These are phyloP conservation scores for Remorina albescens DNA, from an alignment of 2,797 vertebrate genomes.

Conservation along the genomic window DNA sequence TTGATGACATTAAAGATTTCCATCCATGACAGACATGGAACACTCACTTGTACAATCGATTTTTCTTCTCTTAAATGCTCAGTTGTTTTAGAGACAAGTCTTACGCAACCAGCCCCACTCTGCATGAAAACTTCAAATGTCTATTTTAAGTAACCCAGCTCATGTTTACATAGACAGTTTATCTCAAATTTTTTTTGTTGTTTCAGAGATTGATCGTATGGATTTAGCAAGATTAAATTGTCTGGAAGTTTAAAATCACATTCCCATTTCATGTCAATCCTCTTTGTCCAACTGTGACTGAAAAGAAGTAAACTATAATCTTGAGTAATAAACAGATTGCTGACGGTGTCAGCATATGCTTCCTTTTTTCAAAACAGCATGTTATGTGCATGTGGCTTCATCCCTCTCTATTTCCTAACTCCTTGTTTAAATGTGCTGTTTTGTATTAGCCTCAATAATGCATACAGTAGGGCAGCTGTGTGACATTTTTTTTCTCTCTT, in stretches of 20 bases:
- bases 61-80: conserved; percentile 33
- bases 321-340: conserved; percentile 22
- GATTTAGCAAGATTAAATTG: conserved; percentile 32
- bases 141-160: conserved; percentile 10
- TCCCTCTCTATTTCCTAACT: conserved; percentile 53
- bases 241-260: conserved; percentile 3
- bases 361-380: conserved; percentile 50
- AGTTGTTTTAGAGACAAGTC: conserved; percentile 18
- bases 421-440: conserved; percentile 65
- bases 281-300: conserved; percentile 10
- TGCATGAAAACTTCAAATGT: conserved; percentile 8
- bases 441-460: conserved; percentile 60
- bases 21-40: conserved; percentile 53
- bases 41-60: conserved; percentile 36
- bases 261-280: conserved; percentile 1
- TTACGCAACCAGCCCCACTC: not conserved
- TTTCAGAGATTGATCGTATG: conserved; percentile 12
- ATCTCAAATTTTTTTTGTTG: conserved; percentile 23
- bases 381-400: conserved; percentile 64
- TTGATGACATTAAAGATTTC: conserved; percentile 58
- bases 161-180: not conserved
- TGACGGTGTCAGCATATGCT: conserved; percentile 6
- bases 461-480: conserved; percentile 65
- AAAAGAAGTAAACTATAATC: not conserved
- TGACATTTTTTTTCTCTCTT: conserved; percentile 63